Evolutionary conservation across 1,140 invertebrate species (phyloP).

Genomic region (Eueides isabella): DNA sequence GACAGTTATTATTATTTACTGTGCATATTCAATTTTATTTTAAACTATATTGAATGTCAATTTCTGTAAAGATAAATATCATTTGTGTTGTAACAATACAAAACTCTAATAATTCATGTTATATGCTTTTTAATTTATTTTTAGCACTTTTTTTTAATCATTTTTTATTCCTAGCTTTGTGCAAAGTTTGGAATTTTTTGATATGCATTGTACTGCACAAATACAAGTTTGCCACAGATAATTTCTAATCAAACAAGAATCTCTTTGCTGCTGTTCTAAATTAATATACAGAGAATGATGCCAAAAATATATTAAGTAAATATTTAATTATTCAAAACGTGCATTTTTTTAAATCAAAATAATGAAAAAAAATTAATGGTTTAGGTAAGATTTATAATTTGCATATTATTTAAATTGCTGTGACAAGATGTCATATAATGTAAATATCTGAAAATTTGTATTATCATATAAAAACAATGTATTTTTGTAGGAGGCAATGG

Average conservation of each 20-base stretch:
- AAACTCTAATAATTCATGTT: not conserved
- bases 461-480: slow-evolving; percentile 26
- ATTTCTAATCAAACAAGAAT: not conserved
- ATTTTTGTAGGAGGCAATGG: slow-evolving; percentile 38
- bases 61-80: not conserved
- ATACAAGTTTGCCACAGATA: not conserved
- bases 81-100: not conserved
- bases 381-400: not conserved
- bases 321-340: not conserved
- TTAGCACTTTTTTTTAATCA: not conserved
- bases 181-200: not conserved
- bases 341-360: not conserved
- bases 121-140: not conserved
- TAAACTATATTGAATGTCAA: not conserved
- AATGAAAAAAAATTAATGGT: not conserved
- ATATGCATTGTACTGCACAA: not conserved
- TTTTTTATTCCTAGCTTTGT: not conserved
- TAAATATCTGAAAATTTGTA: slow-evolving; percentile 25
- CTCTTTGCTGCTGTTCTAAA: not conserved
- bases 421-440: slow-evolving; percentile 18
- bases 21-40: too few species aligned
- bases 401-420: slow-evolving; percentile 28
- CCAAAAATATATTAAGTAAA: not conserved
- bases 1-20: not conserved
- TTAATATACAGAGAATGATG: not conserved